Base-by-base conservation (phyloP, 2,888 invertebrate genomes). In the Mimas tiliae region DNA sequence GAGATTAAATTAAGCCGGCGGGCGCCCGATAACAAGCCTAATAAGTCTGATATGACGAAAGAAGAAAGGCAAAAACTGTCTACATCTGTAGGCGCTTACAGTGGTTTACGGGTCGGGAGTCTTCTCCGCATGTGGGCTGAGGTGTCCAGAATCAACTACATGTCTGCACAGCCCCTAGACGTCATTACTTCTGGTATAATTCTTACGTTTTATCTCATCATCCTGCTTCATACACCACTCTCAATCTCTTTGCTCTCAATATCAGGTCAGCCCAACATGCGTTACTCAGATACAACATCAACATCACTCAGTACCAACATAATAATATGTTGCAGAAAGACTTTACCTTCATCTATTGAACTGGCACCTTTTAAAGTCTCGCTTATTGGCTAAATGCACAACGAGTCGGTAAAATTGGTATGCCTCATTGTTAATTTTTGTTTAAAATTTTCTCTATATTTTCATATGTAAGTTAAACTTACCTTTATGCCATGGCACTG, bases 131-230 rank as follows among this genome's bases (percentile, higher is more conserved):
- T 78, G 0, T 86, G 85, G 85, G 74, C 79, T 48, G 85, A 88
- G 11, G 70, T 83, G 0, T 90, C 90, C n/a, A 85, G 69, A 68
- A 81, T 90, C 64, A 89, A 89, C 72, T 89, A 79, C 67, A 62
- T 84, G 47, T 77, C 85, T 0, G 67, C 73, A 4, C 77, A 74
- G 27, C 70, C 76, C 0, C 68, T 83, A 9, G 78, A 81, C 2
- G 58, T 77, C 12, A 64, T 79, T 7, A 68, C 76, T 19, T 75
- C 80, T 70, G 82, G 87, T 84, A 27, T 27, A 27, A 27, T 27
- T 1, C 27, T 27, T 27, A 72, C 27, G 63, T 55, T 62, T 45
- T 14, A 47, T n/a, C n/a, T 14, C n/a, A 63, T 27, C 1, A 51
- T 1, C 8, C 19, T 11, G 19, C 9, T 6, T 4, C 8, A 6